These are phyloP conservation scores for Drosophila anceps DNA, from an alignment of 2,888 invertebrate species.

Conservation along the genomic window DNA sequence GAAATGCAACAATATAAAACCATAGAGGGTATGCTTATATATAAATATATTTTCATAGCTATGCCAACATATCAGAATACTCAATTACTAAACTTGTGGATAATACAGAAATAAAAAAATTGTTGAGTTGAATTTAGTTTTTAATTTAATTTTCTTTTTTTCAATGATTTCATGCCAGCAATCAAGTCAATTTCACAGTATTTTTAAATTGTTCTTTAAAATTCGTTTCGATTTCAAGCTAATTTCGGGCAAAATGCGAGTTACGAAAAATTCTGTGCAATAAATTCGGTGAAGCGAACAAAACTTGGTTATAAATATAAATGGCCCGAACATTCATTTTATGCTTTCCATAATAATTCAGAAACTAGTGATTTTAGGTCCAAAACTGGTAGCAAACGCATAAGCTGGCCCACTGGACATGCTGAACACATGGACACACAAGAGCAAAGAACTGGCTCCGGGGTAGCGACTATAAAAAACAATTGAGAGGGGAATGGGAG, in stretches of 20 bases:
- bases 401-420: constrained; percentile 48
- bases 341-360: constrained; percentile 79
- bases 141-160: background rate
- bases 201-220: constrained; percentile 23
- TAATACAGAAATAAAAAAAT: too few relatives aligned
- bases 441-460: constrained; percentile 31
- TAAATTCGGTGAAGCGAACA: constrained; percentile 73
- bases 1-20: too few relatives aligned
- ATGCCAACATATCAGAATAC: too few relatives aligned
- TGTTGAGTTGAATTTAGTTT: background rate
- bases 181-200: background rate
- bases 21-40: too few relatives aligned
- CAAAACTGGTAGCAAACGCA: constrained; percentile 75
- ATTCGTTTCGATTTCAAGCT: constrained; percentile 25
- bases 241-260: constrained; percentile 37
- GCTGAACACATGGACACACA: constrained; percentile 24
- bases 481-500: constrained; percentile 30
- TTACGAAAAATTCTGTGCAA: constrained; percentile 31
- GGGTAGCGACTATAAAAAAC: constrained; percentile 67
- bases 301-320: constrained; percentile 76
- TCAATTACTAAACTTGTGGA: too few relatives aligned
- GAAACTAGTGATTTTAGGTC: constrained; percentile 74
- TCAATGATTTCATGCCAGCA: background rate
- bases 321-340: constrained; percentile 76
- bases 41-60: too few relatives aligned